Base-by-base conservation (phyloP, 2,888 invertebrate species). In the Papilio elwesi region DNA sequence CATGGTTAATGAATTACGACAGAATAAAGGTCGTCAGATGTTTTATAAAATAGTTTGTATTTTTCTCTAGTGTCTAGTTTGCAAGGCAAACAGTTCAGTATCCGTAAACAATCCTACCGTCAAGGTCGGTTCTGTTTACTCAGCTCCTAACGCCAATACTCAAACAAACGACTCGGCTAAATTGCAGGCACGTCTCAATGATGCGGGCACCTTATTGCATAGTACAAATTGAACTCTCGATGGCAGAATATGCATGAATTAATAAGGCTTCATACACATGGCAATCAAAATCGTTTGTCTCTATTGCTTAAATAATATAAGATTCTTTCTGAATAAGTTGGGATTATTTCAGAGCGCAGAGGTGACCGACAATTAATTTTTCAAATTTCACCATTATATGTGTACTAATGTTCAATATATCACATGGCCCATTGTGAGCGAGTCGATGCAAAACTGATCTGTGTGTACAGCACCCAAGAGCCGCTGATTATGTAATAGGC, bases 51-150 rank as follows among this genome's bases (percentile, higher is more conserved):
- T 43, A n/a, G 43, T n/a, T 68, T 47, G 15, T 67, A 57, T 36
- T 68, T 71, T 76, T 36, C 26, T 52, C 66, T 77, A 76, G 78
- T 79, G 81, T 82, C 75, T 79, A 84, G 83, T 86, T 84, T 81
- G 86, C 86, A 87, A 87, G 84, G 83, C 85, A 88, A 89, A 84
- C 79, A 82, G 82, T 83, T 83, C 82, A 83, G 83, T 83, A 87
- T 91, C 87, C 88, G 90, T 90, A 90, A 90, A 91, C 90, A 91
- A 82, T 80, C 78, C 78, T 76, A 74, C 78, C 81, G 81, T 80
- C 90, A 91, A 92, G 92, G 91, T 79, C 90, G 83, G 74, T 76
- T 75, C 77, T 90, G 88, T 91, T 90, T 90, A 91, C 87, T 81
- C 80, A 76, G 83, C 83, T 82, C 67, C 74, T 70, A 70, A 73